phyloP scores from a whole-genome alignment of 2,797 vertebrate genomes.

The Gallinago stenura region DNA sequence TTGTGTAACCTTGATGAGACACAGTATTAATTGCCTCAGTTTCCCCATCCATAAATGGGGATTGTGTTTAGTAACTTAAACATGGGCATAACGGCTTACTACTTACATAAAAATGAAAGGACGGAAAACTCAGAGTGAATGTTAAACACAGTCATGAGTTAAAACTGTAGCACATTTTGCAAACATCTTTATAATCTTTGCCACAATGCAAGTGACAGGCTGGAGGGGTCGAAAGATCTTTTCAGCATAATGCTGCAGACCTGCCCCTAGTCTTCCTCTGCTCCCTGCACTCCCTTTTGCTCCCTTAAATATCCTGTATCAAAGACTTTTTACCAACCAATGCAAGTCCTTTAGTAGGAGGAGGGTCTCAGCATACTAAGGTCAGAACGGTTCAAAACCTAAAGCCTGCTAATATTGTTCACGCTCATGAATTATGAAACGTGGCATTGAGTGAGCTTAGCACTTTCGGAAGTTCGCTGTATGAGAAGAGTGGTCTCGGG shows the following conservation, averaged over 20 bases:
- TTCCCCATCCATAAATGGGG: background rate
- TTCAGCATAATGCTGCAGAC: background rate
- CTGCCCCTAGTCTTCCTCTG: background rate
- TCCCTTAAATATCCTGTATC: background rate
- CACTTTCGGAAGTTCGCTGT: background rate
- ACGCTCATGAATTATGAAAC: background rate
- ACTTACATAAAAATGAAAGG: background rate
- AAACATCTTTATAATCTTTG: background rate
- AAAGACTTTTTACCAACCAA: background rate
- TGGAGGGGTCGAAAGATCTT: background rate
- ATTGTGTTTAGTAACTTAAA: background rate
- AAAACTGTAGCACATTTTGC: background rate
- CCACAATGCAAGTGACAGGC: background rate
- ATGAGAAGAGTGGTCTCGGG: accelerated
- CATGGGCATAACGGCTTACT: accelerated
- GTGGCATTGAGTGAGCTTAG: background rate
- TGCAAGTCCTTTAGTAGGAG: background rate
- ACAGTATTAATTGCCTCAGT: background rate
- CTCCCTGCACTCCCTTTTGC: background rate
- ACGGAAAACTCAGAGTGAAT: background rate
- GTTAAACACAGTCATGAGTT: background rate
- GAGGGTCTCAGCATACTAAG: background rate
- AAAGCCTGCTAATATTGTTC: background rate
- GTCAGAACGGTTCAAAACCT: background rate
- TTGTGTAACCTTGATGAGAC: background rate